Evolutionary conservation across 1,140 invertebrate species (phyloP), one percentile per base, ranked within the genome.

Genomic region (Aphidius gifuensis): DNA sequence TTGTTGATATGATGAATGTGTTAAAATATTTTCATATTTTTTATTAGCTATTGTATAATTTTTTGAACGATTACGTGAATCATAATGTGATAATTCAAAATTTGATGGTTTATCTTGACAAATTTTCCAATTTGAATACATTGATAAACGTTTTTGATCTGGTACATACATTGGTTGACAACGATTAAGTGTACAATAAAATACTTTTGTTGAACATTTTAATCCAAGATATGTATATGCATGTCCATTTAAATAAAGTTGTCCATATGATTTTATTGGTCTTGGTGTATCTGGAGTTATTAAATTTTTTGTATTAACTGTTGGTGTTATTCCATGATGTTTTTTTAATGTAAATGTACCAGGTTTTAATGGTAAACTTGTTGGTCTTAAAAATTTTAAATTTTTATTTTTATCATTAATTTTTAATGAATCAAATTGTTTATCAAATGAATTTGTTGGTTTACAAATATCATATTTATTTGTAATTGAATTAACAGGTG

Each of bases 81-180:
- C 90, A 72, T 91, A 91, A 8, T 90, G 86, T 49, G 86, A 85
- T 68, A 94, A 82, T 51, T 90, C 89, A 43, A 86, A 85, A 78
- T 91, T 88, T 55, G 88, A 87, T 66, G 87, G 85, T 59, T 86
- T 82, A 71, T 90, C 88, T 69, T 87, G 86, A 74, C 87, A 86
- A 71, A 90, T 84, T 80, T 93, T 90, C 96, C 96, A 98, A 75
- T 98, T 96, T 8, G 94, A 96, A 73, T 98, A 98, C 96, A 98
- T 98, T 11, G 95, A 97, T 45, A 98, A 80, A 70, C 91, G 92
- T 66, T 92, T 89, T 76, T 95, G 91, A 73, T 94, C 90, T 1
- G 87, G 88, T 46, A 97, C 93, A 75, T 96, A 98, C 81, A 95
- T 97, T 0, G 96, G 96, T 76, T 98, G 96, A 1, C 93, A 90